Evolutionary conservation across 2,113 vertebrate genomes (phyloP).

Genomic region (Labrus mixtus): DNA sequence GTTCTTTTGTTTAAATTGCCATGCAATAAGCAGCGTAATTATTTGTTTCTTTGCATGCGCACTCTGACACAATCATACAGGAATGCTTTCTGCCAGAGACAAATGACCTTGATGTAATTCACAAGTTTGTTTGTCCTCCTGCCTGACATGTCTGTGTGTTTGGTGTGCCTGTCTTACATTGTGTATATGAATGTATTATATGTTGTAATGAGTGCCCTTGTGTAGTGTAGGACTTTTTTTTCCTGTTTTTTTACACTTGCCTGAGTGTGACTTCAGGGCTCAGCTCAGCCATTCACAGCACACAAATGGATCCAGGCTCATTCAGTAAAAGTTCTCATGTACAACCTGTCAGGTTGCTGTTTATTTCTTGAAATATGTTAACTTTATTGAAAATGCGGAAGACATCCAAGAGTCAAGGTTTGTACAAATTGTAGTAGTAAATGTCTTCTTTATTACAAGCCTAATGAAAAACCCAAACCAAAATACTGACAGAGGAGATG

Average conservation of each 20-base stretch:
- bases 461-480: not conserved
- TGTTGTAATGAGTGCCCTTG: slow-evolving; percentile 33
- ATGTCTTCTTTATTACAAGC: not conserved
- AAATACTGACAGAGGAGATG: not conserved
- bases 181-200: slow-evolving; percentile 16
- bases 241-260: not conserved
- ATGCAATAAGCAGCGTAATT: slow-evolving; percentile 14
- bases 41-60: slow-evolving; percentile 25
- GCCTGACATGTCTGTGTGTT: slow-evolving; percentile 23
- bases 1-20: slow-evolving; percentile 10
- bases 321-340: not conserved
- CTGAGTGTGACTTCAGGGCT: not conserved
- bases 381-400: not conserved
- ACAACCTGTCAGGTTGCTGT: not conserved
- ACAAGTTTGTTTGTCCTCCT: slow-evolving; percentile 31
- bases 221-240: slow-evolving; percentile 1
- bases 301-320: not conserved
- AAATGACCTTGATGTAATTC: slow-evolving; percentile 50
- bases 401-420: not conserved
- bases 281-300: slow-evolving; percentile 1
- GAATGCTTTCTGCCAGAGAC: slow-evolving; percentile 5
- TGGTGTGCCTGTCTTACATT: slow-evolving; percentile 16
- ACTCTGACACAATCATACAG: slow-evolving; percentile 2
- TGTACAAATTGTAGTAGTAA: not conserved
- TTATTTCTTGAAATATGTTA: not conserved